phyloP scores from a whole-genome alignment of 1,140 invertebrate genomes.

The Branchinecta lynchi region DNA sequence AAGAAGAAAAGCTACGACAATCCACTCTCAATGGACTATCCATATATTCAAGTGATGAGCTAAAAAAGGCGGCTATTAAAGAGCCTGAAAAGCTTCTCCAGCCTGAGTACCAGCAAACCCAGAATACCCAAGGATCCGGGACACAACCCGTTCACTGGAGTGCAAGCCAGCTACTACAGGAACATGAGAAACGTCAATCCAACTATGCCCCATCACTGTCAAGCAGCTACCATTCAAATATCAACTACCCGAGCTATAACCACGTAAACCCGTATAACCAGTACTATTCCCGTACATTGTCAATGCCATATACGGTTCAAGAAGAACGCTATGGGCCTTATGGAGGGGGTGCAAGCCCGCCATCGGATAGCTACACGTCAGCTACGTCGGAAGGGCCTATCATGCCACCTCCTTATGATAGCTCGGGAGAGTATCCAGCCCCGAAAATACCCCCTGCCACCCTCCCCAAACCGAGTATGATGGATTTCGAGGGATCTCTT shows the following conservation, averaged over 20 bases:
- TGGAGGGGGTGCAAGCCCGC: conserved; percentile 13
- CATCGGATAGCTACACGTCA: conserved; percentile 7
- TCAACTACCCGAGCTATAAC: conserved; percentile 14
- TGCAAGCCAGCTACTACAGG: conserved; percentile 40
- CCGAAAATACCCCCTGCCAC: conserved; percentile 18
- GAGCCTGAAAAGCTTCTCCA: conserved; percentile 12
- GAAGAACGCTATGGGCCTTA: conserved; percentile 16
- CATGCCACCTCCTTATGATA: conserved; percentile 14
- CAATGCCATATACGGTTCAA: neutral
- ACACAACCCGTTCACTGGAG: conserved; percentile 32
- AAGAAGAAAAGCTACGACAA: conserved; percentile 12
- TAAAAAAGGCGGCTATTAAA: conserved; percentile 9
- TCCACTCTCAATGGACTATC: conserved; percentile 7
- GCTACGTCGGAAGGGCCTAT: conserved; percentile 17
- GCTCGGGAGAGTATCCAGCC: conserved; percentile 1
- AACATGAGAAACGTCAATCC: conserved; percentile 40
- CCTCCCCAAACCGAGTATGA: conserved; percentile 18
- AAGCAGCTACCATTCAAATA: conserved; percentile 10
- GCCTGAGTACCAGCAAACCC: conserved; percentile 15
- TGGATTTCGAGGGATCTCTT: conserved; percentile 19
- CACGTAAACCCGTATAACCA: conserved; percentile 10
- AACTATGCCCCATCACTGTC: conserved; percentile 27
- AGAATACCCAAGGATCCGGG: neutral
- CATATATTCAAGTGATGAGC: neutral
- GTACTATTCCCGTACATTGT: neutral